Evolutionary conservation across 1,140 invertebrate genomes (phyloP), one percentile per base, ranked within the genome.

Genomic region (Aphidius ervi): DNA sequence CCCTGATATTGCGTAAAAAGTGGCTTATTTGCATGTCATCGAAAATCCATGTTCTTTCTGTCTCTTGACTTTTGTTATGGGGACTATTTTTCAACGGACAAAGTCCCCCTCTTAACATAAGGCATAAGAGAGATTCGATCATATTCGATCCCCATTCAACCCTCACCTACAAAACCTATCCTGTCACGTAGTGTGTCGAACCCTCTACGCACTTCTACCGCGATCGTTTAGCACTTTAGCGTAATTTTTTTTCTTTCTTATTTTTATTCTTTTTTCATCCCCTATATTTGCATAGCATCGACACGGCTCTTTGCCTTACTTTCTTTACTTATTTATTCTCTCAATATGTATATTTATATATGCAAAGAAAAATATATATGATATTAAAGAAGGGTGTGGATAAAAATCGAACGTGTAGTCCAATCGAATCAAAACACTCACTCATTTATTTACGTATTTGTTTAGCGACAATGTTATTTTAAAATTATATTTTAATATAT

Each of bases 171-270:
- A 31, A 31, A 31, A 31, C n/a, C 46, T 20, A 47, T 7, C 54
- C 6, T 37, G 46, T 60, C 66, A 49, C 62, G 50, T 65, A 61
- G 62, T 56, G 56, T 6, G 16, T 41, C 16, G 47, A 42, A 10
- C 16, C 20, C 49, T 54, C 58, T 40, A 37, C 43, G 47, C 37
- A 61, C 53, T 65, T 50, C 63, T 58, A 59, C 61, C 65, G 65
- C 68, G 71, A 73, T 73, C 71, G 71, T 73, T 73, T 73, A 73
- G 71, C 71, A 73, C 71, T 73, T 73, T 71, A 65, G 58, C 64
- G 71, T 73, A 73, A 31, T 31, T 31, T 31, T 31, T 31, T 31
- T 31, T 31, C 2, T 31, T 16, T 16, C 16, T 16, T 16, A 16
- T 16, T 16, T 16, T 16, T 16, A 16, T 16, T 16, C 72, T 73